Conservation (phyloP, 2,888 invertebrate species). For the Drosophila parthenogenetica region DNA sequence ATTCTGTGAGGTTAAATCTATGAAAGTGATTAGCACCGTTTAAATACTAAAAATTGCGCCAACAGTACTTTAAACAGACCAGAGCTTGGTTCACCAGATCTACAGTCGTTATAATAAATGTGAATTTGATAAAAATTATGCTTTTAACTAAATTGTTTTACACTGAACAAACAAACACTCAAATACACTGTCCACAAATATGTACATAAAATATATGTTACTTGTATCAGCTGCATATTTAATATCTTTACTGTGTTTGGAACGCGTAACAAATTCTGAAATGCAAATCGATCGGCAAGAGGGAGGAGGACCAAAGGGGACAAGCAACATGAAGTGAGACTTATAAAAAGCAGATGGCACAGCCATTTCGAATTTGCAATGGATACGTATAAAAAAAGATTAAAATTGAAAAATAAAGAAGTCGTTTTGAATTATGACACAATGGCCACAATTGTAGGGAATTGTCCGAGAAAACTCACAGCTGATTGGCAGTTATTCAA, state of each 20-base stretch:
- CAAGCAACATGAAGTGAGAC: constrained; percentile 30
- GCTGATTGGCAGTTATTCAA: constrained; percentile 73
- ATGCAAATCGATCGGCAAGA: not conserved
- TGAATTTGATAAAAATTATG: constrained; percentile 78
- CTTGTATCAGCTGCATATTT: constrained; percentile 49
- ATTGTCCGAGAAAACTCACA: constrained; percentile 52
- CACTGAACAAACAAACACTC: constrained; percentile 5
- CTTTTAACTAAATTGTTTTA: constrained; percentile 71
- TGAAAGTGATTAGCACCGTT: constrained; percentile 49
- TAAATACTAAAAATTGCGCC: constrained; percentile 9
- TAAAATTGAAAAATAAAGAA: constrained; percentile 23
- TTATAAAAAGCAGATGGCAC: constrained; percentile 60
- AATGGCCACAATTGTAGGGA: constrained; percentile 67
- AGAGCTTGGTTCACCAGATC: constrained; percentile 53
- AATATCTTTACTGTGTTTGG: constrained; percentile 70
- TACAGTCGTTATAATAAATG: constrained; percentile 76
- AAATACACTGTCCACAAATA: constrained; percentile 23
- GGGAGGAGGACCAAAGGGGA: constrained; percentile 12
- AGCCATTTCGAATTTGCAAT: constrained; percentile 58
- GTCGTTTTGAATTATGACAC: constrained; percentile 69
- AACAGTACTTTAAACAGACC: constrained; percentile 25
- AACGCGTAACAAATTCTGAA: constrained; percentile 51
- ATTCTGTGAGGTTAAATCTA: constrained; percentile 35
- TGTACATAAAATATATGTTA: constrained; percentile 9
- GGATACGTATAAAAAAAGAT: constrained; percentile 30